Conservation (phyloP, 2,888 invertebrate species). For the Polydrusus cervinus region DNA sequence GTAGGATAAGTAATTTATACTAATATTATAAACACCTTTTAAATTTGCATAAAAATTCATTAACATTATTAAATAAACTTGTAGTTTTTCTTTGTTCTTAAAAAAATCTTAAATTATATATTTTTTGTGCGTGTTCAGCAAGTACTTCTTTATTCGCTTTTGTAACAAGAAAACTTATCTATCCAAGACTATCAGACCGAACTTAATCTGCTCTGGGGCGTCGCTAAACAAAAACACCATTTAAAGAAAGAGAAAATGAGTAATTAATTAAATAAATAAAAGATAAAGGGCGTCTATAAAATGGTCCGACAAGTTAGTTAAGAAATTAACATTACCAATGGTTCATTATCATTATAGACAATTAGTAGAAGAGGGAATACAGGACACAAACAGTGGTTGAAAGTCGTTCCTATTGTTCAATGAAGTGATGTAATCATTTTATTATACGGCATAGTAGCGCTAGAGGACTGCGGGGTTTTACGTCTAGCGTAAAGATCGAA, state of each 20-base stretch:
- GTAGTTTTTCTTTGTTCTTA: too few species aligned
- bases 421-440: slow-evolving; percentile 68
- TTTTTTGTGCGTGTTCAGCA: too few species aligned
- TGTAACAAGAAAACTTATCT: slow-evolving; percentile 6
- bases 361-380: slow-evolving; percentile 46
- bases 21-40: too few species aligned
- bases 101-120: too few species aligned
- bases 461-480: slow-evolving; percentile 63
- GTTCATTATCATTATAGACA: slow-evolving; percentile 41
- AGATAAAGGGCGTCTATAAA: slow-evolving; percentile 39
- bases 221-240: slow-evolving; percentile 22
- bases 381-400: slow-evolving; percentile 61
- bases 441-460: slow-evolving; percentile 64
- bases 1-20: too few species aligned
- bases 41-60: too few species aligned
- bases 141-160: background rate
- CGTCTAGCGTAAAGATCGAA: slow-evolving; percentile 63
- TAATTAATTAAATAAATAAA: slow-evolving; percentile 42
- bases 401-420: slow-evolving; percentile 66
- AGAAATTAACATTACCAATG: slow-evolving; percentile 37
- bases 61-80: too few species aligned
- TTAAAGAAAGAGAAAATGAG: slow-evolving; percentile 26
- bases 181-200: slow-evolving; percentile 2
- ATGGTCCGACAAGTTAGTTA: slow-evolving; percentile 25
- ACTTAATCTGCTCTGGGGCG: background rate